Evolutionary conservation across 1,140 invertebrate genomes (phyloP), one percentile per base, ranked within the genome.

Genomic region (Zaprionus camerounensis): DNA sequence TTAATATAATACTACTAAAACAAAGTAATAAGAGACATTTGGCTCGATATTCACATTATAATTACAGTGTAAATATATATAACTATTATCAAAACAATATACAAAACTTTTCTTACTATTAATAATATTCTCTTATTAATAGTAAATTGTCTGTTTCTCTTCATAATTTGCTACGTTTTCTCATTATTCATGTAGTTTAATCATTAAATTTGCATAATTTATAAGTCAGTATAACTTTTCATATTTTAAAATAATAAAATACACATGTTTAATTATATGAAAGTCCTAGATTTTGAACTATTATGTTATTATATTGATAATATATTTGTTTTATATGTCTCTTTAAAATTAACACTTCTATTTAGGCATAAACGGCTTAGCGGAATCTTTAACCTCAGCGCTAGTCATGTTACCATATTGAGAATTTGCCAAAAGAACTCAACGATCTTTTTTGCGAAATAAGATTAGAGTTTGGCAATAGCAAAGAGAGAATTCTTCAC

Each of bases 401-500:
- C 34, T 38, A 20, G 5, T 13, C 34, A 41, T 24, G 20, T 24
- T 20, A n/a, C 15, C 5, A n/a, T 41, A n/a, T n/a, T 17, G 3
- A 3, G n/a, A 46, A 17, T 46, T 17, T 46, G 41, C n/a, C n/a
- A 46, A 24, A 24, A 51, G 20, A 22, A 20, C 20, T 41, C 20
- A 26, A 41, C 22, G 2, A 22, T 22, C 15, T 7, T 81, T 85
- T 81, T 86, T 61, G 65, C 34, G 41, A 80, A 78, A 74, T 63
- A 26, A 61, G 38, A 22, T 7, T 28, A 55, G 31, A 61, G 58
- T 59, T 76, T 69, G 53, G 58, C 49, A 63, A 65, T 66, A 63
- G 69, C 49, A 41, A 57, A 69, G 51, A 53, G 69, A 85, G 63
- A 86, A 61, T 77, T 77, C 69, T 80, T 82, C 76, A 74, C 82